phyloP scores from a whole-genome alignment of 2,888 invertebrate genomes.

The Operophtera brumata region DNA sequence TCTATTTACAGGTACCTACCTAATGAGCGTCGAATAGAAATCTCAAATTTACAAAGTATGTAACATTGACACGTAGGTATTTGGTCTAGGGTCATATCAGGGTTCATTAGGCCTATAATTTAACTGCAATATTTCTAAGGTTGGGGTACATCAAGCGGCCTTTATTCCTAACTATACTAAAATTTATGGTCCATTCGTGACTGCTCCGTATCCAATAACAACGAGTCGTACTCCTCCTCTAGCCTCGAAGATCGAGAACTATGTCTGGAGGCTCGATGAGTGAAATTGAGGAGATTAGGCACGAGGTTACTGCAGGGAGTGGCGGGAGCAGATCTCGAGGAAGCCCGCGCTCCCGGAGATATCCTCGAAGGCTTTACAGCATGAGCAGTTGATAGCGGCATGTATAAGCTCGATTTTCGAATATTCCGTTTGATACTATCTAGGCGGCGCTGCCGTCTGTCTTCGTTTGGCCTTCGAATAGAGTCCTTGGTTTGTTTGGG shows the following conservation, averaged over 20 bases:
- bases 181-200: conserved; percentile 65
- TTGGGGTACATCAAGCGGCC: not conserved
- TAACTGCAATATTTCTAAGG: not conserved
- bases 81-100: not conserved
- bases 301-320: conserved; percentile 88
- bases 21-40: conserved; percentile 69
- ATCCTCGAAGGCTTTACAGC: conserved; percentile 58
- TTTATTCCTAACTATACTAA: conserved; percentile 43
- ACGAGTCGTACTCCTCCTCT: conserved; percentile 82
- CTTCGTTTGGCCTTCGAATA: conserved; percentile 81
- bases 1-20: conserved; percentile 25
- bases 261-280: conserved; percentile 76
- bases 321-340: conserved; percentile 89
- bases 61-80: conserved; percentile 38
- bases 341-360: conserved; percentile 79
- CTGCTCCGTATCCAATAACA: conserved; percentile 75
- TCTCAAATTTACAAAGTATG: conserved; percentile 39
- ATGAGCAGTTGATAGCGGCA: conserved; percentile 79
- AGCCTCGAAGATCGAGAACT: conserved; percentile 70
- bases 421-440: conserved; percentile 57
- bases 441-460: conserved; percentile 75
- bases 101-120: not conserved
- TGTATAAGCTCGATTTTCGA: conserved; percentile 85
- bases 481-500: conserved; percentile 88
- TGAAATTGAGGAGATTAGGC: conserved; percentile 82